Conservation (phyloP, 2,113 vertebrate genomes). For the Petaurus breviceps region DNA sequence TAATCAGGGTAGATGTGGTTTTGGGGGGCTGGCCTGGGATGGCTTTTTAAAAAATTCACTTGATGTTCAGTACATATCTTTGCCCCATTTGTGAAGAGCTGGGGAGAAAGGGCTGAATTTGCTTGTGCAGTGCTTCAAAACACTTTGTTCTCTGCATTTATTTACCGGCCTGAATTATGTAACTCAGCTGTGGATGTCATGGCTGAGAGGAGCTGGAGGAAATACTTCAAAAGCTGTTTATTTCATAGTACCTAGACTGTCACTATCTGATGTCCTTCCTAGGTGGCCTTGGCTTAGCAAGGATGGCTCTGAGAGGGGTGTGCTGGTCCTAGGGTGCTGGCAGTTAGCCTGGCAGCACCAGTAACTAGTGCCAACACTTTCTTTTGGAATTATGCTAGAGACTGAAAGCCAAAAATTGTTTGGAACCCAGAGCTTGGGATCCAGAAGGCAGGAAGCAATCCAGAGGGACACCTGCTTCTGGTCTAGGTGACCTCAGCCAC, state of each 20-base stretch:
- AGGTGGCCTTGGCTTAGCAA: background rate
- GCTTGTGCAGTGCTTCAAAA: constrained; percentile 51
- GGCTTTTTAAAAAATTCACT: constrained; percentile 72
- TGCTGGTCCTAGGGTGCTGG: background rate
- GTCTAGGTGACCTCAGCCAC: background rate
- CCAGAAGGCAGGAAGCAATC: background rate
- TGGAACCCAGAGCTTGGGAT: background rate
- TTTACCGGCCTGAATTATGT: constrained; percentile 72
- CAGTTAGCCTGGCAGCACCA: background rate
- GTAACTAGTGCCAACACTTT: background rate
- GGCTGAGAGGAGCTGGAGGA: constrained; percentile 72
- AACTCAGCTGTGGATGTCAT: constrained; percentile 64
- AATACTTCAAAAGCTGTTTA: constrained; percentile 66
- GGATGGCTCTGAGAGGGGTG: background rate
- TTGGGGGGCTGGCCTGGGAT: constrained; percentile 41
- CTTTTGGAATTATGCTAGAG: background rate
- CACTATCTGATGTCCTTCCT: constrained; percentile 43
- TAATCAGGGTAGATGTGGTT: constrained; percentile 47
- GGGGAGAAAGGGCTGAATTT: constrained; percentile 60
- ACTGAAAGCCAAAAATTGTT: background rate
- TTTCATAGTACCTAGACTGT: constrained; percentile 57
- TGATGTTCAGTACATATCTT: constrained; percentile 72
- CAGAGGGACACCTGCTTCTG: background rate
- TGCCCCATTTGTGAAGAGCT: constrained; percentile 64
- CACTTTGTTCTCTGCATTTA: constrained; percentile 63